Conservation (phyloP, 2,888 invertebrate species). For the Drosophila barbarae region DNA sequence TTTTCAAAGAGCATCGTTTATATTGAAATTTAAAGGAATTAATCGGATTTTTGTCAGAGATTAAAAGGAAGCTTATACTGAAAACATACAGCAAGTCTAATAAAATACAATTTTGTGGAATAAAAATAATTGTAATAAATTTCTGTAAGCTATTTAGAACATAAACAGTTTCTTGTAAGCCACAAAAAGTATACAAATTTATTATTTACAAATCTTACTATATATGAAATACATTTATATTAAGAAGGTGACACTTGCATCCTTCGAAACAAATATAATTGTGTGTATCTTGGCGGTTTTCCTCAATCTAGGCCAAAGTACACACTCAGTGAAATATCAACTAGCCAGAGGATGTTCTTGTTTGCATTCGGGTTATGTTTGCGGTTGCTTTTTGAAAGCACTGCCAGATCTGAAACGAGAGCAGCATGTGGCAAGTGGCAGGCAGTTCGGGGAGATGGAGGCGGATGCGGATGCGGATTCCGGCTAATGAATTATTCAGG, state of each 20-base stretch:
- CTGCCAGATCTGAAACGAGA: conserved; percentile 9
- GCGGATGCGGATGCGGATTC: conserved; percentile 14
- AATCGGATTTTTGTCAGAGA: background rate
- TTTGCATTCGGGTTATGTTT: conserved; percentile 61
- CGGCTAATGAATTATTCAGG: conserved; percentile 65
- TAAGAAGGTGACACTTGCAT: background rate
- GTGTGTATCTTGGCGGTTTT: background rate
- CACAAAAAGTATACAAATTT: background rate
- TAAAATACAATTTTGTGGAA: background rate
- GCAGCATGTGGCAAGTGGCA: conserved; percentile 4
- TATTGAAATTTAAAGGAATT: background rate
- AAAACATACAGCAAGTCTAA: background rate
- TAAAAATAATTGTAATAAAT: background rate
- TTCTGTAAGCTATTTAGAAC: background rate
- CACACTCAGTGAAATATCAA: conserved; percentile 27
- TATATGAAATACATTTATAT: background rate
- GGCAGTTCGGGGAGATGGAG: background rate
- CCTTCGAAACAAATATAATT: background rate
- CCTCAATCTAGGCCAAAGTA: conserved; percentile 13
- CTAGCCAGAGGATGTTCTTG: conserved; percentile 39
- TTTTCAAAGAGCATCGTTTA: background rate
- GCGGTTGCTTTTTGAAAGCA: conserved; percentile 51
- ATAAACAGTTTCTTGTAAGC: background rate
- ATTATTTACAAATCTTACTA: background rate
- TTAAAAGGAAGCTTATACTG: background rate